Evolutionary conservation across 2,113 vertebrate species (phyloP).

Genomic region (Neoarius graeffei): DNA sequence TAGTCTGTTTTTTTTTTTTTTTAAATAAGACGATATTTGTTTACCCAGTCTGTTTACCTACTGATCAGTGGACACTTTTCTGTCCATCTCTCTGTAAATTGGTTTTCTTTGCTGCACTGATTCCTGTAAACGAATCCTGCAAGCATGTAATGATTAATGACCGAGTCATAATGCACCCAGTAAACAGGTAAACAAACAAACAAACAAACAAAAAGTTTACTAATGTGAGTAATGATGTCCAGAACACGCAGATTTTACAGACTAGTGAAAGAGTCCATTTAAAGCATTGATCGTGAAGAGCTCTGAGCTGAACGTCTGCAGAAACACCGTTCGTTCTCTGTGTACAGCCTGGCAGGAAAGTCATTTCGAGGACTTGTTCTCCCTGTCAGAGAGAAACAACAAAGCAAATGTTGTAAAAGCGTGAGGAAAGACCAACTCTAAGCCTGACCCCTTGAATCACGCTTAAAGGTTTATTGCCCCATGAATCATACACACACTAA

Average conservation of each 20-base stretch:
- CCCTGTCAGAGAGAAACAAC: slow-evolving; percentile 1
- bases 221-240: background rate
- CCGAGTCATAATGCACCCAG: background rate
- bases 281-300: background rate
- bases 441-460: slow-evolving; percentile 9
- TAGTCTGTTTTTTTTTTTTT: background rate
- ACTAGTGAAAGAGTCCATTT: background rate
- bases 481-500: slow-evolving; percentile 14
- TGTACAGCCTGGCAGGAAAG: background rate
- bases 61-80: background rate
- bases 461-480: slow-evolving; percentile 6
- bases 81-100: background rate
- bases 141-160: too few relatives aligned
- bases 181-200: background rate
- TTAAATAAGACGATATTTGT: background rate
- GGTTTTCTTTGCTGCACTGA: background rate
- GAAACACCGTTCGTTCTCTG: background rate
- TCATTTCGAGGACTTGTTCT: background rate
- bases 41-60: background rate
- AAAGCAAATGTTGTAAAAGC: slow-evolving; percentile 5
- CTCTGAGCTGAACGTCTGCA: background rate
- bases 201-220: too few relatives aligned
- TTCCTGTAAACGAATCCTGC: too few relatives aligned
- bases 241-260: background rate
- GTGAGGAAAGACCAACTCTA: slow-evolving; percentile 1